Percentiles rank a stretch among this genome's conserved stretches.
Evolutionary conservation across 2,888 invertebrate genomes (phyloP).

Genomic region (Caradrina clavipalpis): DNA sequence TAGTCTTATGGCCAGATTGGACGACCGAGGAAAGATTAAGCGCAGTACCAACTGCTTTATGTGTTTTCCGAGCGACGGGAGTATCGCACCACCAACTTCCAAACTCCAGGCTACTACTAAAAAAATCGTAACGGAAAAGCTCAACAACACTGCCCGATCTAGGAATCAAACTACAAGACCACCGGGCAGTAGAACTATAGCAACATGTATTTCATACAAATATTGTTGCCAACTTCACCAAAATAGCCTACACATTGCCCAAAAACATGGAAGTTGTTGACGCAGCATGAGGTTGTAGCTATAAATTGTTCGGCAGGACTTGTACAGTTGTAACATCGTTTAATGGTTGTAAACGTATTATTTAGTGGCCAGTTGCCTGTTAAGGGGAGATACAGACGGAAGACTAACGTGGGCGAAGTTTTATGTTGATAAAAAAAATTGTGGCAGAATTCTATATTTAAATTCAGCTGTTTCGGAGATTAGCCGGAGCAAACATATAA

Average conservation of each 20-base stretch:
- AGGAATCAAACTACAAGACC: too few relatives aligned
- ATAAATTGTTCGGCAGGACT: constrained; percentile 57
- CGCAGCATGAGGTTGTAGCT: constrained; percentile 57
- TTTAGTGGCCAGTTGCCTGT: constrained; percentile 45
- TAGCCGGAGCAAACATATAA: too few relatives aligned
- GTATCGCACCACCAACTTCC: too few relatives aligned
- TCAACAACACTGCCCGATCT: too few relatives aligned
- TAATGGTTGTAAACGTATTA: constrained; percentile 63
- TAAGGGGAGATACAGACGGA: constrained; percentile 25
- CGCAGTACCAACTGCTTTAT: too few relatives aligned
- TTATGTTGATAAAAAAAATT: neutral
- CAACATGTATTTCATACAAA: neutral
- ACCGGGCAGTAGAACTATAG: too few relatives aligned
- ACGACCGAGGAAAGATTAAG: too few relatives aligned
- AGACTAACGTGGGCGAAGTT: too few relatives aligned
- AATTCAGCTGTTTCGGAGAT: neutral
- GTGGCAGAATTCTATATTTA: neutral
- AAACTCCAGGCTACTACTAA: too few relatives aligned
- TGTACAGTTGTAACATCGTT: constrained; percentile 63
- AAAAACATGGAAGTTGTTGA: constrained; percentile 46
- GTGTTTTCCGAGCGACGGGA: too few relatives aligned
- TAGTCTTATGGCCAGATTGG: too few relatives aligned
- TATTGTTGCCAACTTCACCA: constrained; percentile 32
- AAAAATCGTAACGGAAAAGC: too few relatives aligned
- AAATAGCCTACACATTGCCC: constrained; percentile 37